Base-by-base conservation (phyloP, 2,888 invertebrate species). In the Hirtodrosophila alboralis region DNA sequence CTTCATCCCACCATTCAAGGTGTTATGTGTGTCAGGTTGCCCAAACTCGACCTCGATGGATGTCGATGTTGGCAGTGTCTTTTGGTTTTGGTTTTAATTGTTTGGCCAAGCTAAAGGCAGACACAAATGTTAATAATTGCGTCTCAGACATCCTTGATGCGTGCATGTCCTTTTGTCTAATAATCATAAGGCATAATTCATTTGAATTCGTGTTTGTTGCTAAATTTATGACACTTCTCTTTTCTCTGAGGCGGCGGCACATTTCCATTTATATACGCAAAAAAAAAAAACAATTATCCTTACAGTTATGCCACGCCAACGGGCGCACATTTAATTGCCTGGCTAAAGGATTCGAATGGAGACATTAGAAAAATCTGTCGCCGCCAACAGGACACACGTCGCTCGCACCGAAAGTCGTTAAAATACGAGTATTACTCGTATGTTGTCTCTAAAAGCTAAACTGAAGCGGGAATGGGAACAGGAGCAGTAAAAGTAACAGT, bases 291-390 rank as follows among this genome's bases (percentile, higher is more conserved):
- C 79, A 81, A 81, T 84, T 84, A 84, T 71, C 51, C 64, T 43
- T 28, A 49, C 51, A 36, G 44, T 40, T 30, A 38, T 9, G n/a
- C 27, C 27, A 16, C n/a, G 33, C 33, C 40, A 31, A 27, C 14
- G 36, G 38, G 73, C 53, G 43, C 61, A 59, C 62, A 84, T 79
- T 84, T 79, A 84, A 87, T 86, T 87, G 81, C 84, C 67, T 61
- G 67, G 72, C 79, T 75, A 80, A 86, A 80, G 81, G 81, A 66
- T 81, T 75, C 75, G 62, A 80, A 87, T 87, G 88, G 85, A 87
- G 87, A 87, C 87, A 87, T 88, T 87, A 87, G 79, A 86, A 87
- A 87, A 87, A 87, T 87, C 74, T 87, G 88, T 87, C 71, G 76
- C 77, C 73, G 61, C 49, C 72, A 59, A 71, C 75, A 77, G 67